Conservation (phyloP, 1,140 invertebrate species). For the Uloborus diversus region DNA sequence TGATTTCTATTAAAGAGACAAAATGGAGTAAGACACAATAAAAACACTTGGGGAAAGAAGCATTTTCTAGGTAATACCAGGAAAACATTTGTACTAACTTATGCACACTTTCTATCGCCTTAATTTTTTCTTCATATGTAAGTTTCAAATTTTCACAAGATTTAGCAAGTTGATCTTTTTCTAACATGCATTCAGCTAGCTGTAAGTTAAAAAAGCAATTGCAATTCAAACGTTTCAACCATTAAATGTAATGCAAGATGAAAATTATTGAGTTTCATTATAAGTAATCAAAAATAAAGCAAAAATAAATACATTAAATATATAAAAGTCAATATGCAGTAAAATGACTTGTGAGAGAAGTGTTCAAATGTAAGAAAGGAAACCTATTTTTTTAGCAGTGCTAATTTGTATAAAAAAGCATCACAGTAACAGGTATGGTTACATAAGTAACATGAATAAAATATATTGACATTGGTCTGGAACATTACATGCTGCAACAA, state of each 20-base stretch:
- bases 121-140: constrained; percentile 40
- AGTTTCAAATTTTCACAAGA: constrained; percentile 14
- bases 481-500: too few species aligned
- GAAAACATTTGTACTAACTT: too few species aligned
- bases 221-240: background rate
- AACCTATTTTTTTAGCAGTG: background rate
- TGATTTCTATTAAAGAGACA: constrained; percentile 34
- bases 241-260: too few species aligned
- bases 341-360: background rate
- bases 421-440: too few species aligned
- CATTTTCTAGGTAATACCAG: too few species aligned
- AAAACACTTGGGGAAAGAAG: too few species aligned
- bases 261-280: too few species aligned
- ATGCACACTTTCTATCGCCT: constrained; percentile 6
- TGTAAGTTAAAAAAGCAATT: background rate
- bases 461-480: too few species aligned
- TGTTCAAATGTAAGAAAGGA: background rate
- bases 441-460: too few species aligned
- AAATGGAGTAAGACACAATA: too few species aligned
- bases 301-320: too few species aligned
- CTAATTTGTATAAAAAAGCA: too few species aligned
- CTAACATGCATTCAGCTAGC: constrained; percentile 26
- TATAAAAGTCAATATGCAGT: background rate
- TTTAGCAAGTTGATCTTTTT: constrained; percentile 35
- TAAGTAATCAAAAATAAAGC: background rate